Base-by-base conservation (phyloP, 2,888 invertebrate species). In the Scrobipalpa costella region DNA sequence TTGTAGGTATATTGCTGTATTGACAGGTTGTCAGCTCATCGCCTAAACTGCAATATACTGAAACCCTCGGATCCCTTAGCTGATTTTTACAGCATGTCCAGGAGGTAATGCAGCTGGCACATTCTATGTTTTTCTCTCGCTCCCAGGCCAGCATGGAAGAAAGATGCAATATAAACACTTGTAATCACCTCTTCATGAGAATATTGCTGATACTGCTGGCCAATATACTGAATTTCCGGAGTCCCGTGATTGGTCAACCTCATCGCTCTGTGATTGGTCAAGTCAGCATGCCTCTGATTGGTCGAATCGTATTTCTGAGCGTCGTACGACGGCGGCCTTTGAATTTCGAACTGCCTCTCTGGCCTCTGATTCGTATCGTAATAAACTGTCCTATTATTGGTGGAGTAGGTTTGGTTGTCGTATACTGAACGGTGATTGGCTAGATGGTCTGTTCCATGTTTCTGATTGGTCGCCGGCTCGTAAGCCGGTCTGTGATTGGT, bases 111-210 rank as follows among this genome's bases (percentile, higher is more conserved):
- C n/a, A n/a, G n/a, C n/a, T n/a, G n/a, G n/a, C n/a, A n/a, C n/a
- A n/a, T n/a, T n/a, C n/a, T n/a, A n/a, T n/a, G n/a, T n/a, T n/a
- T n/a, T n/a, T n/a, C n/a, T n/a, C n/a, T n/a, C n/a, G n/a, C n/a
- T n/a, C n/a, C n/a, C n/a, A n/a, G n/a, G n/a, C n/a, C n/a, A n/a
- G n/a, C n/a, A n/a, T n/a, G n/a, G n/a, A n/a, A n/a, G n/a, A n/a
- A n/a, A n/a, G n/a, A n/a, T n/a, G n/a, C n/a, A n/a, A n/a, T n/a
- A n/a, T n/a, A n/a, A n/a, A n/a, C n/a, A n/a, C n/a, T n/a, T n/a
- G n/a, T n/a, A n/a, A n/a, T 40, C 1, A 84, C 85, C 77, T 86
- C 85, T 15, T 84, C 83, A 66, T 73, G 75, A 62, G 84, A 78
- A 64, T 78, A 79, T 34, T 81, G 74, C 1, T 69, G 65, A 67